Evolutionary conservation across 2,113 vertebrate genomes (phyloP).

Genomic region (Scomber scombrus): DNA sequence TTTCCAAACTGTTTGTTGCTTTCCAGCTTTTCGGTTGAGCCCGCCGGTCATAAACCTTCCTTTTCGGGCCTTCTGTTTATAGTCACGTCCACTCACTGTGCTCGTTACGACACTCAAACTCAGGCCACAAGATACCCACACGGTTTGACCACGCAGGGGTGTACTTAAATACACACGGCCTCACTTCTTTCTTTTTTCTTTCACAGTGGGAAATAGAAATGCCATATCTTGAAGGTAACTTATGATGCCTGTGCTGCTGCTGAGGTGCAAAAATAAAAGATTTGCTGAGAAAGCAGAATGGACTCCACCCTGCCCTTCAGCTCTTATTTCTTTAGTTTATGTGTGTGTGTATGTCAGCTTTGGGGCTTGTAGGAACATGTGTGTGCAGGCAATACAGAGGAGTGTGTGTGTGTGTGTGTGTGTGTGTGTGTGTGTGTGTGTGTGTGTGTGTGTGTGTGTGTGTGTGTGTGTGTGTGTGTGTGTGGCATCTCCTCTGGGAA

Average conservation of each 20-base stretch:
- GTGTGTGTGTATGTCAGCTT: slow-evolving; percentile 32
- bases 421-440: slow-evolving; percentile 31
- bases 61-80: slow-evolving; percentile 65
- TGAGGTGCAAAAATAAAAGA: slow-evolving; percentile 68
- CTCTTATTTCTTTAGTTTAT: slow-evolving; percentile 63
- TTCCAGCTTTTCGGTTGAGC: slow-evolving; percentile 35
- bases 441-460: slow-evolving; percentile 40
- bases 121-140: slow-evolving; percentile 58
- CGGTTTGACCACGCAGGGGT: slow-evolving; percentile 42
- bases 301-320: slow-evolving; percentile 68
- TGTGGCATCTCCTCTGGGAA: slow-evolving; percentile 59
- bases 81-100: slow-evolving; percentile 45
- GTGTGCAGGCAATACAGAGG: slow-evolving; percentile 33
- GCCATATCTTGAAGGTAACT: slow-evolving; percentile 47
- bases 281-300: slow-evolving; percentile 72
- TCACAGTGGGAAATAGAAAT: slow-evolving; percentile 50
- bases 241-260: slow-evolving; percentile 55
- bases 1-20: slow-evolving; percentile 29
- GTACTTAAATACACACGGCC: slow-evolving; percentile 41
- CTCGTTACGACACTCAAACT: slow-evolving; percentile 32
- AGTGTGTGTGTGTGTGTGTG: slow-evolving; percentile 30
- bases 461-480: slow-evolving; percentile 46
- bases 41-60: slow-evolving; percentile 49
- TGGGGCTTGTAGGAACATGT: slow-evolving; percentile 46
- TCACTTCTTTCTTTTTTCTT: slow-evolving; percentile 11